These are phyloP conservation scores for Nothoprocta perdicaria DNA, from an alignment of 2,113 vertebrate genomes.

Conservation along the genomic window DNA sequence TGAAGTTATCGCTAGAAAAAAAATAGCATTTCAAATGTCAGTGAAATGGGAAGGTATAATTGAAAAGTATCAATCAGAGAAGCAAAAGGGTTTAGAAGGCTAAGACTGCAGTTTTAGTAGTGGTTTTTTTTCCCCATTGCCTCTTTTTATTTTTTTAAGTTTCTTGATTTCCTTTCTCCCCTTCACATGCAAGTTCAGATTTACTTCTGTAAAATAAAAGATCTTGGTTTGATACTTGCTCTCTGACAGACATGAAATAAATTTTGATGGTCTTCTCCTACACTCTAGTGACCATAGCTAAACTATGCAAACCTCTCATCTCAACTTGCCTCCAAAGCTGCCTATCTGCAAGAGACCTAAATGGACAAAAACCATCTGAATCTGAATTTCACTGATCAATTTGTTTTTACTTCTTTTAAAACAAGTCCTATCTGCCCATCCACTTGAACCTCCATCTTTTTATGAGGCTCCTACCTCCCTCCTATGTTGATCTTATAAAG, in stretches of 20 bases:
- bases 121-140: background rate
- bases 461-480: background rate
- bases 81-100: slow-evolving; percentile 85
- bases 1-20: slow-evolving; percentile 93
- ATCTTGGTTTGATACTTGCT: background rate
- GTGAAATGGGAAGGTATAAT: slow-evolving; percentile 95
- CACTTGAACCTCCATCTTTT: background rate
- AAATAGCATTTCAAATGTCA: slow-evolving; percentile 98
- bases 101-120: slow-evolving; percentile 68
- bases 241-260: background rate
- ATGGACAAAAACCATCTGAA: background rate
- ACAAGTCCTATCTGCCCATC: background rate
- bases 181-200: slow-evolving; percentile 34
- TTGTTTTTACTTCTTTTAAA: background rate
- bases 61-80: slow-evolving; percentile 99
- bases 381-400: background rate
- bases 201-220: slow-evolving; percentile 46
- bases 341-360: background rate
- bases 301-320: background rate
- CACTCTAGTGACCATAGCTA: background rate
- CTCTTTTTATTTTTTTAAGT: background rate
- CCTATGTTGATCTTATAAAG: background rate
- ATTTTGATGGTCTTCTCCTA: slow-evolving; percentile 14
- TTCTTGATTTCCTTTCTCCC: background rate
- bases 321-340: background rate